Evolutionary conservation across 2,888 invertebrate genomes (phyloP).

Genomic region (Chloroclysta siterata): DNA sequence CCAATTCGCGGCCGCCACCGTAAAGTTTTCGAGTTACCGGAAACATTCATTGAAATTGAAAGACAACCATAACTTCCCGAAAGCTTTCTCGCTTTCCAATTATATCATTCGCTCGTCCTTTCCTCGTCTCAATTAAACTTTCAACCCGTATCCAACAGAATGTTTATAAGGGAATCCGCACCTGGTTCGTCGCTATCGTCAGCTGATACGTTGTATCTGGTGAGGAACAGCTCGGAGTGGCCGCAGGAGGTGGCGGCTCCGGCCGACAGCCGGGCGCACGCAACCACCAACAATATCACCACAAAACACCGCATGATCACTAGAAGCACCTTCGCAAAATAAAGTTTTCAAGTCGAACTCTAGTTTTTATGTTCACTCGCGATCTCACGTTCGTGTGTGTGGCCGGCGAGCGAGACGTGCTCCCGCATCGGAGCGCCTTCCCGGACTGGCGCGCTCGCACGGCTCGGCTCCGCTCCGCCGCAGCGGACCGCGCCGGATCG

Average conservation of each 20-base stretch:
- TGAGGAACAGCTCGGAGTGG: conserved; percentile 69
- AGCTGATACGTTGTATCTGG: conserved; percentile 79
- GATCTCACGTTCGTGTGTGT: conserved; percentile 63
- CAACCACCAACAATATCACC: conserved; percentile 65
- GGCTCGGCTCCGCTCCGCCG: conserved; percentile 39
- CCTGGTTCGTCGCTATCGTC: conserved; percentile 77
- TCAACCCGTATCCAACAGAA: conserved; percentile 30
- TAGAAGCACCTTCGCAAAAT: conserved; percentile 51
- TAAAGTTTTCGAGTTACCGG: conserved; percentile 13
- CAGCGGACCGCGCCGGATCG: conserved; percentile 32
- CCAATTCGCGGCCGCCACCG: conserved; percentile 2
- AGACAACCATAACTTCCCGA: conserved; percentile 32
- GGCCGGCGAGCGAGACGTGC: conserved; percentile 65
- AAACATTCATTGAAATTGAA: conserved; percentile 29
- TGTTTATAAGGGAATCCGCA: conserved; percentile 61
- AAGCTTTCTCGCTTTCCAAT: conserved; percentile 37
- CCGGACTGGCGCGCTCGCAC: conserved; percentile 70
- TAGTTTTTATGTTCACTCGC: conserved; percentile 67
- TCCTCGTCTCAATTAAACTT: conserved; percentile 34
- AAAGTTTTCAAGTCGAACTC: conserved; percentile 57
- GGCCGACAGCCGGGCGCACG: conserved; percentile 58
- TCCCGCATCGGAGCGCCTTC: conserved; percentile 75
- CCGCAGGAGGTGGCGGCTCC: conserved; percentile 68
- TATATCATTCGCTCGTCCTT: conserved; percentile 32
- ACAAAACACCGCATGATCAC: conserved; percentile 80